A percentile compares a stretch with the other conserved stretches of the same genome.
Evolutionary conservation across 2,113 vertebrate genomes (phyloP).

Genomic region (Macrotis lagotis): DNA sequence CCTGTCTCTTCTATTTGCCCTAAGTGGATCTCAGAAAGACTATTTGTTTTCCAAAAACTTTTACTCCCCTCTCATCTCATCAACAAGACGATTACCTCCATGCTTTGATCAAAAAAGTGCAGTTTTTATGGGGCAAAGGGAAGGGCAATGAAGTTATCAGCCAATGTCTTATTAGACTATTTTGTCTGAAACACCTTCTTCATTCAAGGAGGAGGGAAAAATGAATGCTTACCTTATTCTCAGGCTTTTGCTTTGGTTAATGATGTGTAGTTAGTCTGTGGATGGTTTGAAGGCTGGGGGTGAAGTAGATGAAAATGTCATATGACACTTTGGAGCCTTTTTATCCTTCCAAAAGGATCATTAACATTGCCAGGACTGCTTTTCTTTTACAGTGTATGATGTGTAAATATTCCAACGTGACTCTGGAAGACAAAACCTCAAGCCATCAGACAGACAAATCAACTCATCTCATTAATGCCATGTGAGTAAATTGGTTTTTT

Average conservation of each 20-base stretch:
- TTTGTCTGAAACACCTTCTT: not conserved
- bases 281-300: not conserved
- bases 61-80: not conserved
- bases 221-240: not conserved
- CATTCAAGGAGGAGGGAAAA: not conserved
- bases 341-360: not conserved
- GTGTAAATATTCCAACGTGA: conserved; percentile 74
- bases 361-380: not conserved
- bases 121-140: not conserved
- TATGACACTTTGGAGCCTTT: not conserved
- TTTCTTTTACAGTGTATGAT: conserved; percentile 78
- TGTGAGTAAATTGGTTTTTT: conserved; percentile 84
- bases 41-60: not conserved
- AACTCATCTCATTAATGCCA: conserved; percentile 77
- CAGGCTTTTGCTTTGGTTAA: not conserved
- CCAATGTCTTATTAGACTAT: not conserved
- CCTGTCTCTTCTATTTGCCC: not conserved
- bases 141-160: not conserved
- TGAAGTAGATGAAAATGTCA: not conserved
- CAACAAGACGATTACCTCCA: too few species aligned
- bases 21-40: not conserved
- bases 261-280: not conserved
- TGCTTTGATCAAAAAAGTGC: not conserved
- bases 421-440: conserved; percentile 68
- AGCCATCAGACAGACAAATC: conserved; percentile 81